These are phyloP conservation scores for Thaumatotibia leucotreta DNA, from an alignment of 1,140 invertebrate species.

Conservation along the genomic window DNA sequence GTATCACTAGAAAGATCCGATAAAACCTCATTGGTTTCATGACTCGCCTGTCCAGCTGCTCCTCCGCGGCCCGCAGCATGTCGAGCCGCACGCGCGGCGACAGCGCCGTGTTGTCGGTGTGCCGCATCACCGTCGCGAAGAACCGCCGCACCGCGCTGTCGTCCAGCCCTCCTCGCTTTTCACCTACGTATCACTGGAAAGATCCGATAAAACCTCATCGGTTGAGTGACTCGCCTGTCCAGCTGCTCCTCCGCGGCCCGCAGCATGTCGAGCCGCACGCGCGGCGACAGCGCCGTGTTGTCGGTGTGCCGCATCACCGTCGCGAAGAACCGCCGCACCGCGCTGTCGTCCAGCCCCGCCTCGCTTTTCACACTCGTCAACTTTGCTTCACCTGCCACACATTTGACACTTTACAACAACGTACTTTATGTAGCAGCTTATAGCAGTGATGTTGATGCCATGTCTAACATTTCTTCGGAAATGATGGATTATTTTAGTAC, in stretches of 20 bases:
- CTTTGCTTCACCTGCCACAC: slow-evolving; percentile 48
- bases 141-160: slow-evolving; percentile 77
- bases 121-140: slow-evolving; percentile 83
- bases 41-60: slow-evolving; percentile 80
- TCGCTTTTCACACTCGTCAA: slow-evolving; percentile 52
- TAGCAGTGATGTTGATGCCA: too few relatives aligned
- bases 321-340: slow-evolving; percentile 80
- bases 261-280: slow-evolving; percentile 81
- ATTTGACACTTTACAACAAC: too few relatives aligned
- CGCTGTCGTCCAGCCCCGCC: slow-evolving; percentile 54
- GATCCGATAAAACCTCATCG: too few relatives aligned
- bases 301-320: slow-evolving; percentile 85
- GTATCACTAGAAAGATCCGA: too few relatives aligned
- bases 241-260: slow-evolving; percentile 85
- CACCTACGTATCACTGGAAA: too few relatives aligned
- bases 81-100: slow-evolving; percentile 79
- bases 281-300: slow-evolving; percentile 78
- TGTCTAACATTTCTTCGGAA: too few relatives aligned
- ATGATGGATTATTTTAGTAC: too few relatives aligned
- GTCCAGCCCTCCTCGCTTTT: slow-evolving; percentile 50
- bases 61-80: slow-evolving; percentile 83
- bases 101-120: slow-evolving; percentile 81
- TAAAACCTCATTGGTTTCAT: too few relatives aligned
- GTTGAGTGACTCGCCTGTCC: slow-evolving; percentile 65
- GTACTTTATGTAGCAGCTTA: too few relatives aligned